Conservation (phyloP, 2,888 invertebrate species). For the Lottia gigantea region DNA sequence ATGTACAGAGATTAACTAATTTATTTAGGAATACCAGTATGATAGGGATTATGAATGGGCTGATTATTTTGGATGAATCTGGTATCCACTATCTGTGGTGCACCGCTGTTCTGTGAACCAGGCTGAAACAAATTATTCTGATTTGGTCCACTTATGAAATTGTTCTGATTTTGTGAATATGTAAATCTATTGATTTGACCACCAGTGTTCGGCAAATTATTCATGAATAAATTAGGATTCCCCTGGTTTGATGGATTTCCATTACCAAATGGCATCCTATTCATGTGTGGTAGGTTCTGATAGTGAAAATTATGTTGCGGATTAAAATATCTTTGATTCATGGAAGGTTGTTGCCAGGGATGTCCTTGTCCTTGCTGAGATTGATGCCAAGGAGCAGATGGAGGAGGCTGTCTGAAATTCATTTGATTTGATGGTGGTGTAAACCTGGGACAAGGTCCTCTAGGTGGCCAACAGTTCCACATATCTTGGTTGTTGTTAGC, state of each 20-base stretch:
- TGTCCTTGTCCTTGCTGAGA: no score
- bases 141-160: no score
- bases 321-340: no score
- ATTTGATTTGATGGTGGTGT: background rate
- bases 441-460: background rate
- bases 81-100: background rate
- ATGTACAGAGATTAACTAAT: no score
- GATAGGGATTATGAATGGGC: background rate
- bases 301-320: background rate
- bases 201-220: background rate
- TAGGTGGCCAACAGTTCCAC: background rate
- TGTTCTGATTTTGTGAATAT: no score
- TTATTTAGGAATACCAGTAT: no score
- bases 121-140: no score
- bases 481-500: background rate
- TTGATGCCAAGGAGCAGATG: no score
- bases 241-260: background rate
- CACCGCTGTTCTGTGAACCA: background rate
- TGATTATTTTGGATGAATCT: slow-evolving; percentile 4
- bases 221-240: slow-evolving; percentile 4
- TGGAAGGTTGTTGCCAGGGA: no score
- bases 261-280: background rate
- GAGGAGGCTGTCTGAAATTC: background rate
- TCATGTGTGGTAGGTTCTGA: background rate
- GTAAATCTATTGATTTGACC: no score